Base-by-base conservation (phyloP, 2,888 invertebrate species). In the Cephus rjabovi region DNA sequence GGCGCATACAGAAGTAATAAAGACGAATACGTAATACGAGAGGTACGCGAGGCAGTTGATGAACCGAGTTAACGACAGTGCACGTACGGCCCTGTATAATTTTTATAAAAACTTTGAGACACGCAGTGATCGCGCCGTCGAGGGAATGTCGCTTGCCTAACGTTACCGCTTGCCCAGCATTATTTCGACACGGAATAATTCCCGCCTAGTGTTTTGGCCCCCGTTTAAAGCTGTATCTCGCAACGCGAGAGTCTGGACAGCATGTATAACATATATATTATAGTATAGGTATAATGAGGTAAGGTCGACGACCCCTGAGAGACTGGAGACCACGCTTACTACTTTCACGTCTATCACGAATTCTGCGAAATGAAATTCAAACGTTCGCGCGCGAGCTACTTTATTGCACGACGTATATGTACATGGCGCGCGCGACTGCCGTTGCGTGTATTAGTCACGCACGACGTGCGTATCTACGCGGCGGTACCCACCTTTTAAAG, bases 311-410 rank as follows among this genome's bases (percentile, higher is more conserved):
- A 31, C 71, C 71, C 9, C 2, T 71, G 9, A 11, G 15, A 31
- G 33, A 15, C 31, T 31, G 31, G 71, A 31, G 71, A 31, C 33
- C 9, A 15, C 23, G 23, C 71, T 31, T 34, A 34, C 71, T 71
- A 86, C 86, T 87, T 87, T 87, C 87, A 83, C 87, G 84, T 84
- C 82, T 80, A 79, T 82, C 74, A 74, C 79, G 79, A 85, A 86
- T 86, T 87, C 83, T 75, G 78, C 83, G 84, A 84, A 86, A 83
- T 81, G 81, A 84, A 84, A 86, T 81, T 79, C 78, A 79, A 80
- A 73, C 34, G 34, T 34, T 33, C 23, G 34, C 34, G 34, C 74
- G 74, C 74, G 74, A 6, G 74, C 31, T 12, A 6, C 12, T 33
- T 71, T 71, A 56, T 23, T 56, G 23, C 9, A 15, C 23, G 23